Percentiles rank a stretch among this genome's conserved stretches.
These are phyloP conservation scores for Illadopsis cleaveri DNA, from an alignment of 2,113 vertebrate genomes.

Conservation along the genomic window DNA sequence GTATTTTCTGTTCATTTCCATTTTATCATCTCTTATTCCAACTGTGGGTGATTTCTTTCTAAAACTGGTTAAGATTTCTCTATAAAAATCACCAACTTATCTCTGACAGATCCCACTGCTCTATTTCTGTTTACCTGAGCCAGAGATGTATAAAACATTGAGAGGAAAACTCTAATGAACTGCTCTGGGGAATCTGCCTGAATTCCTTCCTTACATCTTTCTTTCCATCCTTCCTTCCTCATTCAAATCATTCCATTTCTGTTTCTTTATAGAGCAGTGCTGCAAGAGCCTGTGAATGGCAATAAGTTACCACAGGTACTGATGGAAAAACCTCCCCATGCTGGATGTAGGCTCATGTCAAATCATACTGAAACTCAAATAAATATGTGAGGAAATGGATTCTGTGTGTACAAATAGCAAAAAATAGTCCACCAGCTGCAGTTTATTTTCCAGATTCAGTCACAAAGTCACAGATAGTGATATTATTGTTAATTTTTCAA, in stretches of 20 bases:
- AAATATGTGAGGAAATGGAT: background rate
- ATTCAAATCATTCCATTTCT: slow-evolving; percentile 71
- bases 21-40: background rate
- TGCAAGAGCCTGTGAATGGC: slow-evolving; percentile 74
- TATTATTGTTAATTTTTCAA: background rate
- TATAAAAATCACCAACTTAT: background rate
- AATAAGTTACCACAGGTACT: slow-evolving; percentile 72
- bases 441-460: slow-evolving; percentile 7
- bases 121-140: background rate
- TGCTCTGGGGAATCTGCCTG: slow-evolving; percentile 42
- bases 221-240: slow-evolving; percentile 18
- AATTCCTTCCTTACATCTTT: slow-evolving; percentile 22
- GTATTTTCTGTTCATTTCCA: background rate
- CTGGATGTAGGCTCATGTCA: slow-evolving; percentile 48
- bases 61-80: background rate
- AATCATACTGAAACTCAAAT: slow-evolving; percentile 36
- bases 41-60: background rate
- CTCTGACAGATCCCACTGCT: background rate
- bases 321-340: slow-evolving; percentile 25
- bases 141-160: background rate
- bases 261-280: slow-evolving; percentile 75
- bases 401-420: background rate
- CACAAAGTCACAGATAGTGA: background rate
- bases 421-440: background rate
- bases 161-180: slow-evolving; percentile 57